These are phyloP conservation scores for Cephus runcator DNA, from an alignment of 2,888 invertebrate genomes.

Conservation along the genomic window DNA sequence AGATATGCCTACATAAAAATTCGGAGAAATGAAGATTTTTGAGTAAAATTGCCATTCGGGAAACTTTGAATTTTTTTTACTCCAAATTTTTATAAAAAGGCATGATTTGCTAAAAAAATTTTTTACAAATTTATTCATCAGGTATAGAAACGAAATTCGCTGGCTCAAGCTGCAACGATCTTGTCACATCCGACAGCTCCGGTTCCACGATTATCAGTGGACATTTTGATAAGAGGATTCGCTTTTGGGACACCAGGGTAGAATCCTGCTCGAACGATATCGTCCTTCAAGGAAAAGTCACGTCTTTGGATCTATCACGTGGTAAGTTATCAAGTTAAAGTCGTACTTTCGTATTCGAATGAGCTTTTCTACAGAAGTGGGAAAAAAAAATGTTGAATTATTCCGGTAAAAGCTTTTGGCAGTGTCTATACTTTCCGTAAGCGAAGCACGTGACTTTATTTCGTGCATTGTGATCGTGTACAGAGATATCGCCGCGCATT, in stretches of 20 bases:
- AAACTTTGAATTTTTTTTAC: neutral
- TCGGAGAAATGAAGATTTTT: neutral
- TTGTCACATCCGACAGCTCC: slow-evolving; percentile 89
- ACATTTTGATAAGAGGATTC: slow-evolving; percentile 96
- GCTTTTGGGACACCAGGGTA: slow-evolving; percentile 96
- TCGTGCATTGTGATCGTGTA: neutral
- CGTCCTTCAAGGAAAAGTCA: slow-evolving; percentile 90
- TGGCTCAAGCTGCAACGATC: slow-evolving; percentile 96
- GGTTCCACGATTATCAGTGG: slow-evolving; percentile 95
- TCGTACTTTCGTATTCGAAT: neutral
- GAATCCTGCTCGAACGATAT: slow-evolving; percentile 89
- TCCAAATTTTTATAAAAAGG: neutral
- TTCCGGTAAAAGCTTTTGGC: neutral
- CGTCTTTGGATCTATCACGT: slow-evolving; percentile 92
- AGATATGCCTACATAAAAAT: too few species aligned
- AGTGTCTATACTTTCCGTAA: neutral
- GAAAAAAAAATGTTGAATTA: neutral
- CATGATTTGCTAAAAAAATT: slow-evolving; percentile 5
- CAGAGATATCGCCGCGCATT: slow-evolving; percentile 16
- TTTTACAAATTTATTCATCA: slow-evolving; percentile 52
- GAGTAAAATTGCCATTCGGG: neutral
- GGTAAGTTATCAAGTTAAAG: slow-evolving; percentile 69
- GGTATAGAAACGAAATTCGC: slow-evolving; percentile 94
- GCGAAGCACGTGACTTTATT: neutral
- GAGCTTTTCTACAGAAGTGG: neutral